Evolutionary conservation across 1,140 invertebrate species (phyloP).

Genomic region (Danaus plexippus): DNA sequence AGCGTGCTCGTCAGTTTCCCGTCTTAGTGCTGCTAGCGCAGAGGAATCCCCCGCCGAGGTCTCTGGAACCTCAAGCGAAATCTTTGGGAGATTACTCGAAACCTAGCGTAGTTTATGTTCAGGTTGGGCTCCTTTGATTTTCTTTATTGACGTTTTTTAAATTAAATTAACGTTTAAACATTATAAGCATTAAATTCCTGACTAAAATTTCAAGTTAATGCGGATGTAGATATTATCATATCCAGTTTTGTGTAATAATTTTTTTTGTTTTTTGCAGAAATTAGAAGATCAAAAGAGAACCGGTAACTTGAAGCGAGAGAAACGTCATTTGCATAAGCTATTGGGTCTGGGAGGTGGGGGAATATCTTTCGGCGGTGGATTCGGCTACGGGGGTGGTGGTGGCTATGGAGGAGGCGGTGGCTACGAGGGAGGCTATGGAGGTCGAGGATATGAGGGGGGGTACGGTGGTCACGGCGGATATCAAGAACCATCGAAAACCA

Average conservation of each 20-base stretch:
- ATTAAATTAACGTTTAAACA: no score
- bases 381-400: slow-evolving; percentile 21
- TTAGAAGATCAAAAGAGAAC: slow-evolving; percentile 47
- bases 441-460: slow-evolving; percentile 22
- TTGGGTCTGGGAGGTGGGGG: slow-evolving; percentile 25
- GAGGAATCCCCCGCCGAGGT: slow-evolving; percentile 25
- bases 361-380: slow-evolving; percentile 22
- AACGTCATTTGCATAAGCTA: slow-evolving; percentile 25
- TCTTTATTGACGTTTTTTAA: no score
- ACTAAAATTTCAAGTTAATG: no score
- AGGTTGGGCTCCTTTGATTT: slow-evolving; percentile 28
- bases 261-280: slow-evolving; percentile 34
- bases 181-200: no score
- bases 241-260: no score
- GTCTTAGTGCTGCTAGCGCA: slow-evolving; percentile 55
- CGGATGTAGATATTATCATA: no score
- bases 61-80: slow-evolving; percentile 42
- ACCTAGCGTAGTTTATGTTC: slow-evolving; percentile 50
- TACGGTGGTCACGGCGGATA: slow-evolving; percentile 27
- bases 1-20: slow-evolving; percentile 54
- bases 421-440: slow-evolving; percentile 20
- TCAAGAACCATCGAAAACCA: slow-evolving; percentile 33
- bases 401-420: slow-evolving; percentile 28
- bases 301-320: slow-evolving; percentile 35
- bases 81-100: slow-evolving; percentile 42